These are phyloP conservation scores for Xylota segnis DNA, from an alignment of 2,888 invertebrate species.

Conservation along the genomic window DNA sequence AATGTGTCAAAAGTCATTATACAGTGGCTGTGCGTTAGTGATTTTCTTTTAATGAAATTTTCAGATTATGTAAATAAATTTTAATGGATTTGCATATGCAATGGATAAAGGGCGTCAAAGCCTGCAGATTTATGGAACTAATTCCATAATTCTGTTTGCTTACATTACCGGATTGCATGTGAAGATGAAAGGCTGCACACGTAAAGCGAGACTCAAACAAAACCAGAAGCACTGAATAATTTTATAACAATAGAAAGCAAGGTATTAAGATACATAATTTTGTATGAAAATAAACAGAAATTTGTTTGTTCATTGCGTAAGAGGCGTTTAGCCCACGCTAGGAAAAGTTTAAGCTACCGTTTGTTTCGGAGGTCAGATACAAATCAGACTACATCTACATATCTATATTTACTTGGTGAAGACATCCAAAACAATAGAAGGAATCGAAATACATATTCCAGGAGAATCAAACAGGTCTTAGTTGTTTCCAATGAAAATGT, in stretches of 20 bases:
- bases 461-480: too few species aligned
- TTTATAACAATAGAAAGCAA: slow-evolving; percentile 15
- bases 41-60: slow-evolving; percentile 8
- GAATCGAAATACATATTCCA: too few species aligned
- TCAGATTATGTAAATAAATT: slow-evolving; percentile 39
- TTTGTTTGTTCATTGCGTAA: background rate
- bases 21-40: background rate
- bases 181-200: slow-evolving; percentile 25
- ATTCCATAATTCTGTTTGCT: slow-evolving; percentile 35
- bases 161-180: slow-evolving; percentile 25
- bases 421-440: too few species aligned
- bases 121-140: slow-evolving; percentile 53
- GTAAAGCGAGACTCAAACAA: slow-evolving; percentile 31
- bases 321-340: slow-evolving; percentile 1
- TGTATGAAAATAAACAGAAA: background rate
- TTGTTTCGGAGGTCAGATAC: too few species aligned
- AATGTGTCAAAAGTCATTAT: slow-evolving; percentile 29
- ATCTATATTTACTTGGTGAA: too few species aligned
- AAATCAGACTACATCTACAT: too few species aligned
- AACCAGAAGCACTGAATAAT: slow-evolving; percentile 24
- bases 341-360: background rate
- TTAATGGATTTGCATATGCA: slow-evolving; percentile 27
- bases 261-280: background rate
- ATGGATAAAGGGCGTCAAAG: slow-evolving; percentile 24
- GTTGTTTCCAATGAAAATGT: too few species aligned